Percentiles rank a stretch among this genome's conserved stretches.
These are phyloP conservation scores for Rhizoglyphus robini DNA, from an alignment of 1,140 invertebrate genomes.

Conservation along the genomic window DNA sequence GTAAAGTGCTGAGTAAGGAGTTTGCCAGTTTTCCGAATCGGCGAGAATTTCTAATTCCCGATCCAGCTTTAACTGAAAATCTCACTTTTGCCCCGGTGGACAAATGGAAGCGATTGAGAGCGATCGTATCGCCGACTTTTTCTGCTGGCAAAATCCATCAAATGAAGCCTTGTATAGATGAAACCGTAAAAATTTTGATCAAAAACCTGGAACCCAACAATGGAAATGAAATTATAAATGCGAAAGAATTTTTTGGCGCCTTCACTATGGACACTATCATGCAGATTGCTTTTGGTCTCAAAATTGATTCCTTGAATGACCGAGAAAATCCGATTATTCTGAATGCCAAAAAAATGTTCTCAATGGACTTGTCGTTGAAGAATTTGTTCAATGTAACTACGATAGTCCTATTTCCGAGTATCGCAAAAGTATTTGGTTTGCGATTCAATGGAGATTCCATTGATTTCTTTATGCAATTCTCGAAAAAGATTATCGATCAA, in stretches of 20 bases:
- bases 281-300: conserved; percentile 43
- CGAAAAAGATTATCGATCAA: too few species aligned
- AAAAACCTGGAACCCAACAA: not conserved
- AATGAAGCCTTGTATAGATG: conserved; percentile 1
- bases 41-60: not conserved
- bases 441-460: too few species aligned
- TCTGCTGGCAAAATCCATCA: not conserved
- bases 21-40: conserved; percentile 15
- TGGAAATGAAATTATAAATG: not conserved
- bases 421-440: too few species aligned
- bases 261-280: conserved; percentile 48
- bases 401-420: too few species aligned
- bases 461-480: too few species aligned
- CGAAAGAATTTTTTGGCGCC: conserved; percentile 22
- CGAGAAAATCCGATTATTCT: conserved; percentile 31
- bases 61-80: conserved; percentile 29
- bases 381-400: too few species aligned
- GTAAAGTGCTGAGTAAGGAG: not conserved
- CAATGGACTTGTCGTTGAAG: too few species aligned
- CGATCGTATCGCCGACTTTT: conserved; percentile 36
- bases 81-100: conserved; percentile 38
- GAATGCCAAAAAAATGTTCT: too few species aligned
- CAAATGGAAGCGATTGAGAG: conserved; percentile 41
- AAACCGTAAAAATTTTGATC: not conserved
- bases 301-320: conserved; percentile 41